These are phyloP conservation scores for Catagonus wagneri DNA, from an alignment of 2,113 vertebrate genomes.

Conservation along the genomic window DNA sequence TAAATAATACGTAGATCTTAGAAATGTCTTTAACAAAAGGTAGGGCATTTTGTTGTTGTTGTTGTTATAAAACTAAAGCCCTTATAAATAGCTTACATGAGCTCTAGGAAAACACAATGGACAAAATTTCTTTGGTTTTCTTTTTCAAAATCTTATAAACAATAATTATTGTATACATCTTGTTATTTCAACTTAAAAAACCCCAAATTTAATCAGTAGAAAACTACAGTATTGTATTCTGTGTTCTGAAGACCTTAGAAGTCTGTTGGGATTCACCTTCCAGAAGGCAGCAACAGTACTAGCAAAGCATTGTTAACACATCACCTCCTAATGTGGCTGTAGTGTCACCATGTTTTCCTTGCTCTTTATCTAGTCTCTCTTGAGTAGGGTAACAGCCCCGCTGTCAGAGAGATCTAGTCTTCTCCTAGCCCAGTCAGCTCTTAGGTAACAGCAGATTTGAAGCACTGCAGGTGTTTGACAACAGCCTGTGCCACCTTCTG, in stretches of 20 bases:
- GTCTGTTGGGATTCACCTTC: not conserved
- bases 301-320: not conserved
- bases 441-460: conserved; percentile 73
- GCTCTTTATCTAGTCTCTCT: not conserved
- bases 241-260: not conserved
- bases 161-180: not conserved
- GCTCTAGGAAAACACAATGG: conserved; percentile 61
- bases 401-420: not conserved
- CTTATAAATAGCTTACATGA: not conserved
- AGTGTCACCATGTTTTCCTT: not conserved
- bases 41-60: conserved; percentile 46
- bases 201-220: not conserved
- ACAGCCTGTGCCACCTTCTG: conserved; percentile 38
- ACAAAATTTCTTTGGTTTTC: conserved; percentile 85
- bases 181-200: conserved; percentile 26
- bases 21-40: conserved; percentile 12
- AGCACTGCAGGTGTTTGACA: conserved; percentile 69
- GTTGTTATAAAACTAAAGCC: not conserved
- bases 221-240: not conserved
- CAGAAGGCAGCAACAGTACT: not conserved
- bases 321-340: not conserved
- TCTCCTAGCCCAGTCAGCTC: not conserved
- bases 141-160: conserved; percentile 68
- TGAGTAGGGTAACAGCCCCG: not conserved
- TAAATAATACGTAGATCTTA: conserved; percentile 47